Evolutionary conservation across 2,113 vertebrate genomes (phyloP).

Genomic region (Camarhynchus parvulus): DNA sequence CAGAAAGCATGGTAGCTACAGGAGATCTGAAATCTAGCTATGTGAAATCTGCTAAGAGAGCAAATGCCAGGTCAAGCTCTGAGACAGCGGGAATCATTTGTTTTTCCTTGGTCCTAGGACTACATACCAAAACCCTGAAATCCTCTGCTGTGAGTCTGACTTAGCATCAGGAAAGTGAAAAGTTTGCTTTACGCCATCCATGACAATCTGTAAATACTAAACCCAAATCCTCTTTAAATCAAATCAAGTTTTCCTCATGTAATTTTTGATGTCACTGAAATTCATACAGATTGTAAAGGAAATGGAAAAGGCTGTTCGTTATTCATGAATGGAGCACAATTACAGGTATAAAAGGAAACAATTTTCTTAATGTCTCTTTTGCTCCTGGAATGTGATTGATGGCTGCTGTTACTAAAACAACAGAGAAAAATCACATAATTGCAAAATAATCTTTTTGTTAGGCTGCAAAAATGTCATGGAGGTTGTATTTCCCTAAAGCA

Average conservation of each 20-base stretch:
- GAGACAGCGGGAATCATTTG: neutral
- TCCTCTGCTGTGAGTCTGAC: neutral
- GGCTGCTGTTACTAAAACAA: slow-evolving; percentile 6
- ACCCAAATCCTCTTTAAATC: neutral
- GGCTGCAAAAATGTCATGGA: neutral
- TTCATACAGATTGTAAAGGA: neutral
- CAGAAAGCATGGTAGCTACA: neutral
- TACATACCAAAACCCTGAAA: neutral
- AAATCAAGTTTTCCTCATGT: neutral
- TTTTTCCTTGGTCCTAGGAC: neutral
- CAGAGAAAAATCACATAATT: slow-evolving; percentile 12
- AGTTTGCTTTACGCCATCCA: neutral
- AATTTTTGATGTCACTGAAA: neutral
- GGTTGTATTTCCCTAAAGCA: neutral
- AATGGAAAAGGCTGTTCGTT: neutral
- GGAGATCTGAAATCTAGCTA: neutral
- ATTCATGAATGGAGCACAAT: slow-evolving; percentile 7
- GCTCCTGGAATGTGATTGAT: neutral
- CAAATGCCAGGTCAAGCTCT: neutral
- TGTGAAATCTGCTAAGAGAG: neutral
- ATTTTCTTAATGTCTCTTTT: neutral
- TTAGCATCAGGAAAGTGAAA: neutral
- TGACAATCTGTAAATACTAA: neutral
- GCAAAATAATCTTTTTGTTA: slow-evolving; percentile 12
- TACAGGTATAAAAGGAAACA: slow-evolving; percentile 4